These are phyloP conservation scores for Andrena minutula DNA, from an alignment of 2,888 invertebrate genomes.

Conservation along the genomic window DNA sequence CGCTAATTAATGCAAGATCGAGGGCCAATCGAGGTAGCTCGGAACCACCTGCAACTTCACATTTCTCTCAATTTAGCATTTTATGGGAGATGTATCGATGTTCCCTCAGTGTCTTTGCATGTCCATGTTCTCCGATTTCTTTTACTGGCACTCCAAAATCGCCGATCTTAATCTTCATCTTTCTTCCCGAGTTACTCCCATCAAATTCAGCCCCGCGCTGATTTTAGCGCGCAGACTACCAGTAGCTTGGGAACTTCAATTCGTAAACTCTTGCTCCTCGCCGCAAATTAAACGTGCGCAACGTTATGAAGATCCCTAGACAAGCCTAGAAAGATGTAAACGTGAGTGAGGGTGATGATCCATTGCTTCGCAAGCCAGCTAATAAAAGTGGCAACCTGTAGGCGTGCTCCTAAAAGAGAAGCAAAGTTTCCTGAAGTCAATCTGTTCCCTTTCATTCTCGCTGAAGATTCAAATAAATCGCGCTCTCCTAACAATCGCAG, in stretches of 20 bases:
- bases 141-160: neutral
- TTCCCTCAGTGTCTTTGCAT: neutral
- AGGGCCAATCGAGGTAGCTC: neutral
- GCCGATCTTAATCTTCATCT: neutral
- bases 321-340: conserved; percentile 29
- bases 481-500: neutral
- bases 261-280: conserved; percentile 30
- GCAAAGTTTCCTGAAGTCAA: neutral
- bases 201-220: conserved; percentile 29
- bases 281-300: conserved; percentile 19
- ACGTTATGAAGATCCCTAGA: conserved; percentile 15
- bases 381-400: neutral
- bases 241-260: conserved; percentile 64
- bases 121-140: neutral
- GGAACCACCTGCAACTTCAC: neutral
- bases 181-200: neutral
- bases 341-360: conserved; percentile 24
- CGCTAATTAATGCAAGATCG: neutral
- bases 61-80: neutral
- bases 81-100: neutral
- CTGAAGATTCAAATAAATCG: neutral
- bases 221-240: conserved; percentile 34
- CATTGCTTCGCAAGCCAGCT: neutral
- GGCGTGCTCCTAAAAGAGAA: neutral
- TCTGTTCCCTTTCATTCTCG: neutral